phyloP scores from a whole-genome alignment of 35 echinoderm and acorn worm species.

The Lytechinus variegatus region DNA sequence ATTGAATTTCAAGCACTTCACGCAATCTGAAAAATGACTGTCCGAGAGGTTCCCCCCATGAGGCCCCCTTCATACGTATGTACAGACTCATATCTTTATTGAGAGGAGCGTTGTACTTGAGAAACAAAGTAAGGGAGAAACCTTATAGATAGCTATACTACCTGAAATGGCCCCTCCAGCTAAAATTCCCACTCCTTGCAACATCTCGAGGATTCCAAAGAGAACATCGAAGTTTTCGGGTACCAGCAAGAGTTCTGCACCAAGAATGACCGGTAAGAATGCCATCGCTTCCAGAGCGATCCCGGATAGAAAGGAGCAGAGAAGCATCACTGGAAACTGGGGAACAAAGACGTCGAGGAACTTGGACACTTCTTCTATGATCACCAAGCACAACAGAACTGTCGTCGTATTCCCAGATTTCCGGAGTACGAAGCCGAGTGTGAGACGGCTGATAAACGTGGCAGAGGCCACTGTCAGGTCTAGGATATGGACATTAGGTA shows the following conservation, averaged over 20 bases:
- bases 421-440: not conserved
- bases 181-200: not conserved
- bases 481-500: not conserved
- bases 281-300: not conserved
- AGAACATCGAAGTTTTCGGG: not conserved
- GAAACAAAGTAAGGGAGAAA: too few species aligned
- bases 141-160: too few species aligned
- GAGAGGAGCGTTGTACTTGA: too few species aligned
- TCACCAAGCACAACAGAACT: not conserved
- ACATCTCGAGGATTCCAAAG: not conserved
- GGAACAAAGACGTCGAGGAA: not conserved
- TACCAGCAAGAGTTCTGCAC: not conserved
- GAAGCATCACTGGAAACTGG: not conserved
- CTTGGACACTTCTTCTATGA: not conserved
- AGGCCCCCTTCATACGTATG: too few species aligned
- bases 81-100: too few species aligned
- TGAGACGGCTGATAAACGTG: not conserved
- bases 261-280: not conserved
- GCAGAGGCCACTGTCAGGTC: not conserved
- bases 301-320: not conserved
- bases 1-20: too few species aligned
- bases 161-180: not conserved
- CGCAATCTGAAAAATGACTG: too few species aligned
- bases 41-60: too few species aligned
- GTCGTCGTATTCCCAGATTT: not conserved